These are phyloP conservation scores for Osmoderma eremita DNA, from an alignment of 2,888 invertebrate species.

Conservation along the genomic window DNA sequence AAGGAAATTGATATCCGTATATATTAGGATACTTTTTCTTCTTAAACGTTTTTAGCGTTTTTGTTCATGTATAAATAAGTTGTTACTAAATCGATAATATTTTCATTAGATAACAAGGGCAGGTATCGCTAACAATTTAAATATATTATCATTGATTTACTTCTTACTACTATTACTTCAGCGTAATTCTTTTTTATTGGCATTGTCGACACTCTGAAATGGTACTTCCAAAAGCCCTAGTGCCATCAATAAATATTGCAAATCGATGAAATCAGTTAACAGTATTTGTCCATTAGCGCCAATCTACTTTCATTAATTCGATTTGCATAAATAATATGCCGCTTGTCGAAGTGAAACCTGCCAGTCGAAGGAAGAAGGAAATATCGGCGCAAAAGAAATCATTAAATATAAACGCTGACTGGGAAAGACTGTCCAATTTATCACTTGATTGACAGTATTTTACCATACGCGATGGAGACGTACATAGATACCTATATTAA, in stretches of 20 bases:
- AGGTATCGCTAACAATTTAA: no score
- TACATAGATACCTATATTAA: conserved; percentile 22
- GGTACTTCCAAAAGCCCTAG: no score
- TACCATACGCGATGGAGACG: conserved; percentile 26
- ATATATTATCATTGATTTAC: no score
- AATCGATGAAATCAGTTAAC: neutral
- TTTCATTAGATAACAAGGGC: no score
- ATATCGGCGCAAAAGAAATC: conserved; percentile 7
- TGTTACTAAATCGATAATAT: no score
- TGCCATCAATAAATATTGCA: neutral
- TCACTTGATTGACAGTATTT: conserved; percentile 35
- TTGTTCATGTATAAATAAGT: no score
- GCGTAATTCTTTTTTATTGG: conserved; percentile 3
- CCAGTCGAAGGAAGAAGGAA: neutral
- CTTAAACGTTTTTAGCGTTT: no score
- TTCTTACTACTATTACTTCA: no score
- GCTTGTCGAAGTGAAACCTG: neutral
- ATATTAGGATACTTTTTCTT: no score
- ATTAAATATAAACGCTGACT: conserved; percentile 35
- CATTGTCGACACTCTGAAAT: neutral
- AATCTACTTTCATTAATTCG: conserved; percentile 11
- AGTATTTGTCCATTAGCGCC: conserved; percentile 13
- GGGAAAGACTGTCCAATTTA: conserved; percentile 33
- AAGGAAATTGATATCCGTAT: no score
- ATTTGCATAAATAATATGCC: conserved; percentile 17